Percentiles rank a stretch among this genome's conserved stretches.
These are phyloP conservation scores for Chaetogeoica ovagalla DNA, from an alignment of 2,888 invertebrate species.

Conservation along the genomic window DNA sequence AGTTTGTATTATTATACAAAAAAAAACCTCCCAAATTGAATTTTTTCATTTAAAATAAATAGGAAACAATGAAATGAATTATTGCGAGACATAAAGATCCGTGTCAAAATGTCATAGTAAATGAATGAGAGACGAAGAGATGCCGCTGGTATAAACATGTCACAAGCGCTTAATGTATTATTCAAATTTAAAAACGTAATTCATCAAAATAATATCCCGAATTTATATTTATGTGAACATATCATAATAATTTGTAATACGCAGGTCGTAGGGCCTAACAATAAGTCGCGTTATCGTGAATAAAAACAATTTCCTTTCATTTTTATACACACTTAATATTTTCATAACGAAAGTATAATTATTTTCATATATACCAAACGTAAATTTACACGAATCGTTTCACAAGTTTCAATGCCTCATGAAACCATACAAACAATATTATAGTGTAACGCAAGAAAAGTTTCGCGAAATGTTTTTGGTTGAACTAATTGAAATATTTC, in stretches of 20 bases:
- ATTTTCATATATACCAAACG: too few relatives aligned
- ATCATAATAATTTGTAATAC: neutral
- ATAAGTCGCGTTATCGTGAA: neutral
- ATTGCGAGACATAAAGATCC: conserved; percentile 3
- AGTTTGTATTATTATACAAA: too few relatives aligned
- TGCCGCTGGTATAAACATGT: conserved; percentile 10
- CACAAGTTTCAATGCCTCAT: too few relatives aligned
- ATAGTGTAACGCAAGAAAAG: too few relatives aligned
- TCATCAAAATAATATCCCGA: conserved; percentile 18
- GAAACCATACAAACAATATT: too few relatives aligned
- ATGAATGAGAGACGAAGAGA: conserved; percentile 9
- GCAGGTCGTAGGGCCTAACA: too few relatives aligned
- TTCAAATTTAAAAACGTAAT: conserved; percentile 22
- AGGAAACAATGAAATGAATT: neutral
- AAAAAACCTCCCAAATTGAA: too few relatives aligned
- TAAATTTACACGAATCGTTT: too few relatives aligned
- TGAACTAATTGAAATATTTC: too few relatives aligned
- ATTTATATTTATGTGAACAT: neutral
- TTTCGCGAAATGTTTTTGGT: too few relatives aligned
- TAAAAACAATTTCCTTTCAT: neutral
- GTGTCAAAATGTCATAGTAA: conserved; percentile 21
- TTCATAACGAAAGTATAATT: too few relatives aligned
- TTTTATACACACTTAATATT: too few relatives aligned
- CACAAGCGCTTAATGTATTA: conserved; percentile 22
- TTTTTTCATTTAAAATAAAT: neutral